Evolutionary conservation across 1,140 invertebrate genomes (phyloP).

Genomic region (Littorina saxatilis): DNA sequence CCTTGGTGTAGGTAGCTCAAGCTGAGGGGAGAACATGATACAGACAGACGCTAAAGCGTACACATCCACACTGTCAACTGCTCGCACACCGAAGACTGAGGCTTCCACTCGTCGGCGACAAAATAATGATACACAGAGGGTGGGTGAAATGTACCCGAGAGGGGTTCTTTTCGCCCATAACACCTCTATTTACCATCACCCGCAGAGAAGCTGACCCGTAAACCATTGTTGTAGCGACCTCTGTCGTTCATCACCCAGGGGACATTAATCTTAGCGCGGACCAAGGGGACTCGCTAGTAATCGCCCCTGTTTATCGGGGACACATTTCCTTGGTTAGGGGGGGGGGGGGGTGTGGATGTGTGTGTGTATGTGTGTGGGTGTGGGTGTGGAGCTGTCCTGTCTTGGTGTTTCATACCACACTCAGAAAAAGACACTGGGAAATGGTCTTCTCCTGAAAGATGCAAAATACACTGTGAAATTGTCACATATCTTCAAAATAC

Average conservation of each 20-base stretch:
- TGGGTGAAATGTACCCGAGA: slow-evolving; percentile 10
- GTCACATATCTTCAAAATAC: too few species aligned
- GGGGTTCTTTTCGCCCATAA: slow-evolving; percentile 19
- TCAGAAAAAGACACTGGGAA: too few species aligned
- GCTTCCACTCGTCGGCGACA: not conserved
- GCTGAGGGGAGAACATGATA: not conserved
- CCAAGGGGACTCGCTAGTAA: slow-evolving; percentile 17
- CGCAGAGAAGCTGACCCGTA: slow-evolving; percentile 30
- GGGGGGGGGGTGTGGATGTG: not conserved
- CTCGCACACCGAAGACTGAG: not conserved
- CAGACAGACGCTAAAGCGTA: not conserved
- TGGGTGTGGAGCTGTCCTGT: not conserved
- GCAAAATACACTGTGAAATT: too few species aligned
- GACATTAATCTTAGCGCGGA: slow-evolving; percentile 34
- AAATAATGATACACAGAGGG: slow-evolving; percentile 27
- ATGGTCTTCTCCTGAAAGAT: too few species aligned
- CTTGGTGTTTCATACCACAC: too few species aligned
- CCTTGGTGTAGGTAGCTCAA: too few species aligned
- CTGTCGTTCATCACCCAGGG: slow-evolving; percentile 35
- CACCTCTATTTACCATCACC: slow-evolving; percentile 38
- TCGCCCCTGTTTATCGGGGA: slow-evolving; percentile 31
- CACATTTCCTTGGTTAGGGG: slow-evolving; percentile 16
- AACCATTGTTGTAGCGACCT: slow-evolving; percentile 4
- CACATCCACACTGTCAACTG: slow-evolving; percentile 13
- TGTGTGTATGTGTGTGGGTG: not conserved